Conservation (phyloP, 92 coral and sea anemone genomes). For the Siderastrea siderea region DNA sequence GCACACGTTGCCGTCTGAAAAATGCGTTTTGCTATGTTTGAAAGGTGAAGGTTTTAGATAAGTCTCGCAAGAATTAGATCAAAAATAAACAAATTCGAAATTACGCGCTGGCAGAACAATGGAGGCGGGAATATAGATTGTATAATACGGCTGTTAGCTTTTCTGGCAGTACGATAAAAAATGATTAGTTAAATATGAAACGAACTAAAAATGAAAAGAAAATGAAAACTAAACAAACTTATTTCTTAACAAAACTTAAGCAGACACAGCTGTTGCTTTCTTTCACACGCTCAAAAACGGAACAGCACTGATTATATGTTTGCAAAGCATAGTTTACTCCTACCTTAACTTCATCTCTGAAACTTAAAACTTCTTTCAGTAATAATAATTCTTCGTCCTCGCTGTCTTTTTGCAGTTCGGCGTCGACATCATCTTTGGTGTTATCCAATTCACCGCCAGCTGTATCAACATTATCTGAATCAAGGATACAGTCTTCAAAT, state of each 20-base stretch:
- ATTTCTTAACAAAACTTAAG: neutral
- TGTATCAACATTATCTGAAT: constrained; percentile 10
- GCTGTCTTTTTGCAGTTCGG: neutral
- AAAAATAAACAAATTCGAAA: too few relatives aligned
- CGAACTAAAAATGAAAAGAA: neutral
- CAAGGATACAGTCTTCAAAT: constrained; percentile 25
- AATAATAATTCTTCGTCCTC: constrained; percentile 25
- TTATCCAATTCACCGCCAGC: constrained; percentile 1
- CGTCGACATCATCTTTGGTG: neutral
- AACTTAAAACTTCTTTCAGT: constrained; percentile 31
- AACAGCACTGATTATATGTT: too few relatives aligned
- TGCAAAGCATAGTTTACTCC: neutral
- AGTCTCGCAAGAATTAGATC: too few relatives aligned
- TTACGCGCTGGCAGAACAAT: too few relatives aligned
- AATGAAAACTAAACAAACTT: neutral
- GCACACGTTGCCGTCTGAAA: too few relatives aligned
- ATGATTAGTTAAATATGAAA: neutral
- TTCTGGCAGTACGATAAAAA: neutral
- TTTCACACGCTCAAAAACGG: neutral
- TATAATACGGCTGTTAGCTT: too few relatives aligned
- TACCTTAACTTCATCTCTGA: constrained; percentile 24
- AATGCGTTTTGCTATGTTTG: too few relatives aligned
- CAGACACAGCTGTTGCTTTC: neutral
- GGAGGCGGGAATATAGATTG: too few relatives aligned
- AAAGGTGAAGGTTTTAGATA: too few relatives aligned